Evolutionary conservation across 2,888 invertebrate genomes (phyloP), one percentile per base, ranked within the genome.

Genomic region (Macaria notata): DNA sequence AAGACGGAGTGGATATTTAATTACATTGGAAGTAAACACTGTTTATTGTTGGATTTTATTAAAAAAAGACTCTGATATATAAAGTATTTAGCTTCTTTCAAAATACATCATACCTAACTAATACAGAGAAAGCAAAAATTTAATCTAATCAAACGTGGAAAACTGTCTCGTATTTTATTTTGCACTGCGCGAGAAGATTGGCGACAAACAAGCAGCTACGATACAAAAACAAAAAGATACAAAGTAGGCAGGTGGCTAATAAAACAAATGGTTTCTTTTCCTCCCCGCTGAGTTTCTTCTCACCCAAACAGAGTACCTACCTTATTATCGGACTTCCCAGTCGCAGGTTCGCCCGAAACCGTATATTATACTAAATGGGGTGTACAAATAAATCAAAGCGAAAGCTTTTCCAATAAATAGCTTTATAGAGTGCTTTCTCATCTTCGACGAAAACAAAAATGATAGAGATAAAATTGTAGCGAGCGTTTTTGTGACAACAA

Each of bases 241-340:
- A 7, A 3, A 7, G 38, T 38, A 9, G 9, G 39, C 43, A 42
- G 31, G 42, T 51, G 53, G 52, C 47, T 48, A 56, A 58, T 62
- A 55, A 58, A 62, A 59, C 29, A 56, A 66, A 62, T 49, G 62
- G 55, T 49, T 30, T 9, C 42, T 53, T 54, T 59, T 56, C 61
- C 49, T 54, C 56, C 55, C 53, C 62, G 53, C 59, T 51, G 46
- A 49, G 60, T 56, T 60, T 51, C 59, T 60, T 59, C 56, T 54
- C 44, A 61, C 54, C 60, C 58, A 58, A 56, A 62, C 48, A 59
- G 49, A 60, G 57, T 57, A 58, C 46, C 56, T 57, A 58, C 46
- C 56, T 62, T 54, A 54, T 65, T 45, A 59, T 46, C 47, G 47
- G 46, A 52, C 56, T 54, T 55, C 47, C 58, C 29, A 44, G 43